phyloP scores from a whole-genome alignment of 2,888 invertebrate genomes.

The Mechanitis messenoides region DNA sequence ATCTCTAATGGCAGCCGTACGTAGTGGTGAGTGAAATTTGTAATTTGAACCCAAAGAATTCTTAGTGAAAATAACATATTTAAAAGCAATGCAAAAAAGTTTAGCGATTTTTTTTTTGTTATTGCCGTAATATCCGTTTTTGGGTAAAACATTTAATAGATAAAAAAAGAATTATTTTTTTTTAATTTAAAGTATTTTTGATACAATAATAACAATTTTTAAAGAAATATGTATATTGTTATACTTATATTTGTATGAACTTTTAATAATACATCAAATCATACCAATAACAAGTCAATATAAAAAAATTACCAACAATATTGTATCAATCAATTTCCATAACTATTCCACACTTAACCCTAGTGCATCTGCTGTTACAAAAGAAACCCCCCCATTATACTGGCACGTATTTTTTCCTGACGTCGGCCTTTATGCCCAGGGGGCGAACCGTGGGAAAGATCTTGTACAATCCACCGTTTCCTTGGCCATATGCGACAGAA shows the following conservation, averaged over 20 bases:
- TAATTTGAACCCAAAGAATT: constrained; percentile 54
- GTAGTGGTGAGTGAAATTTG: constrained; percentile 30
- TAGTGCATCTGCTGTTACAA: constrained; percentile 72
- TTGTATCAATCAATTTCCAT: constrained; percentile 61
- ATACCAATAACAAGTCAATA: background rate
- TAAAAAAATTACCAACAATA: constrained; percentile 28
- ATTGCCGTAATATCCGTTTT: constrained; percentile 4
- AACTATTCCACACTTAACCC: constrained; percentile 67
- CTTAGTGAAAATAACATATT: constrained; percentile 31
- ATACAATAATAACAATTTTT: too few relatives aligned
- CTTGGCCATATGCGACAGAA: constrained; percentile 77
- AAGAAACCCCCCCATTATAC: constrained; percentile 67
- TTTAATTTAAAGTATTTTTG: too few relatives aligned
- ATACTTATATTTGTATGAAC: background rate
- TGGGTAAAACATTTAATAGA: too few relatives aligned
- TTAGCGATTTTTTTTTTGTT: constrained; percentile 9
- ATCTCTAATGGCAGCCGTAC: constrained; percentile 56
- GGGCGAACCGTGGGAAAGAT: constrained; percentile 75
- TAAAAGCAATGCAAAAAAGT: constrained; percentile 16
- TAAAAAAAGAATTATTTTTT: too few relatives aligned
- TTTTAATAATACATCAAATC: background rate
- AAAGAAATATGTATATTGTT: too few relatives aligned
- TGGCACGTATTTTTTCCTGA: constrained; percentile 75
- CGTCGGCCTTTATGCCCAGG: constrained; percentile 70
- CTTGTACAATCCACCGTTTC: constrained; percentile 71